A percentile compares a stretch with the other conserved stretches of the same genome.
Conservation (phyloP, 2,113 vertebrate species). For the Pan troglodytes region DNA sequence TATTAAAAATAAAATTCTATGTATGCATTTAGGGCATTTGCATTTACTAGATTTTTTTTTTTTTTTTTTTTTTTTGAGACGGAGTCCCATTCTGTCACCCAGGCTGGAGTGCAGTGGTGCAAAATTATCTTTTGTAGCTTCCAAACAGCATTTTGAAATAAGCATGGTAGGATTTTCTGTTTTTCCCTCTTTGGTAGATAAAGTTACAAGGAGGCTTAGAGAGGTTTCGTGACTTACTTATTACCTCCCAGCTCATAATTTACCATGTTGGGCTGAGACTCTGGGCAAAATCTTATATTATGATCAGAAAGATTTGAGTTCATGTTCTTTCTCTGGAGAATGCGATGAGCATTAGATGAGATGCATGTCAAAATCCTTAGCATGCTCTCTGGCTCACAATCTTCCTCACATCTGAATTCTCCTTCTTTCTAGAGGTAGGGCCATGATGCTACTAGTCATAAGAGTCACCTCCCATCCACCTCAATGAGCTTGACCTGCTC, state of each 20-base stretch:
- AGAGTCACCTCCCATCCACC: fast-evolving
- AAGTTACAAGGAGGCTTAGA: not conserved
- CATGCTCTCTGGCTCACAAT: not conserved
- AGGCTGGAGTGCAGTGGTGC: no score
- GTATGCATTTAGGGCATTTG: not conserved
- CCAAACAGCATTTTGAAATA: not conserved
- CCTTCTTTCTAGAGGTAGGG: not conserved
- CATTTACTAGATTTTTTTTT: not conserved
- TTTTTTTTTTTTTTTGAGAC: not conserved
- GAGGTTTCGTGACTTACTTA: not conserved
- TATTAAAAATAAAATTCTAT: slow-evolving; percentile 13
- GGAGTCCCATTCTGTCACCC: no score
- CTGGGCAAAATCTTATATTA: not conserved
- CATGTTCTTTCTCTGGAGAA: not conserved
- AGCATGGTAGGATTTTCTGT: not conserved
- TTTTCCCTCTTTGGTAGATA: not conserved
- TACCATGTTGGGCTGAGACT: not conserved
- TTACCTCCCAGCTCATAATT: not conserved
- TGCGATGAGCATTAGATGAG: not conserved
- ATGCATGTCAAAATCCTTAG: fast-evolving
- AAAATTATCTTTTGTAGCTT: not conserved
- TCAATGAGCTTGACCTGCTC: fast-evolving
- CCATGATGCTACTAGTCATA: fast-evolving
- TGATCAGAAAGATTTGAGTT: not conserved
- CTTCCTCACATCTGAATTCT: not conserved